A percentile compares a stretch with the other conserved stretches of the same genome.
Conservation (phyloP, 2,888 invertebrate species). For the Frankliniella intonsa region DNA sequence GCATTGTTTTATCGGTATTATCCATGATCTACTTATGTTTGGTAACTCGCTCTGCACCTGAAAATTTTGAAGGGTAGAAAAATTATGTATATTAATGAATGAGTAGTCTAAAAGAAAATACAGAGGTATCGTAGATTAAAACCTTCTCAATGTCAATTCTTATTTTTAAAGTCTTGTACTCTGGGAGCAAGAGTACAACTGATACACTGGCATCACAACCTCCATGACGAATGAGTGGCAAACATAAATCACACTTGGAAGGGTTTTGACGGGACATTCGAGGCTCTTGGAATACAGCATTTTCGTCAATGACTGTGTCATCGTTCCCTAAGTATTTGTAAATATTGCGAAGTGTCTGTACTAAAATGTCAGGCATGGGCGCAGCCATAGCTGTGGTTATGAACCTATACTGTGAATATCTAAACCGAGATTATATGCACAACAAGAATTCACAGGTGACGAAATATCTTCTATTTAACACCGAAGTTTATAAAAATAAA, state of each 20-base stretch:
- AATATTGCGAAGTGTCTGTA: neutral
- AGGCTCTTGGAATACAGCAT: constrained; percentile 7
- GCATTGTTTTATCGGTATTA: neutral
- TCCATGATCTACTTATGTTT: neutral
- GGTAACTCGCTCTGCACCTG: neutral
- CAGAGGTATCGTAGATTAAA: neutral
- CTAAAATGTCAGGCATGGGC: neutral
- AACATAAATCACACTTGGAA: neutral
- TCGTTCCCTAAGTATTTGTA: neutral
- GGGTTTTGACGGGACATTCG: neutral
- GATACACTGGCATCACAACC: neutral
- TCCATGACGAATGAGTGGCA: neutral
- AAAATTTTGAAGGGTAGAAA: neutral
- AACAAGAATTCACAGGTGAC: too few species aligned
- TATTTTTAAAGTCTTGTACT: neutral
- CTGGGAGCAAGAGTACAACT: neutral
- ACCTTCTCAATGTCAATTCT: neutral
- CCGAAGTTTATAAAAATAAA: too few species aligned
- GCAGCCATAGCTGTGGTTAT: neutral
- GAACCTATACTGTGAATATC: too few species aligned
- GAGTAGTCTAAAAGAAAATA: neutral
- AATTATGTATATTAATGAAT: neutral
- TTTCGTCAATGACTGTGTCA: neutral
- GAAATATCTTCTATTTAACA: too few species aligned
- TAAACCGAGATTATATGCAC: too few species aligned